phyloP scores from a whole-genome alignment of 2,113 vertebrate genomes.

The Zapornia atra region DNA sequence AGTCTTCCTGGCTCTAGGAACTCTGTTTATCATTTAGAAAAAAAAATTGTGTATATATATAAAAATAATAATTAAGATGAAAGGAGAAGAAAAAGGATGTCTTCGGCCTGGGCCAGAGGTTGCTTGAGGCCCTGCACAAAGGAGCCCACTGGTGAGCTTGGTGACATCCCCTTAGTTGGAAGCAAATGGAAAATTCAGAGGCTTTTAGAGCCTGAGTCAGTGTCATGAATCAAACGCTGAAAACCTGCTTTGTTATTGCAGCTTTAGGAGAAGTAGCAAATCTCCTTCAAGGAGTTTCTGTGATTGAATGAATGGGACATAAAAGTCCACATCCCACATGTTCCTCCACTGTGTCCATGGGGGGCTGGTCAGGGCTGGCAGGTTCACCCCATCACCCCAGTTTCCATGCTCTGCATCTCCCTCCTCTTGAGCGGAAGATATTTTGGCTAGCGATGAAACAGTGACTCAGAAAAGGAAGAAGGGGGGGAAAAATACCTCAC shows the following conservation, averaged over 20 bases:
- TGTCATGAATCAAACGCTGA: neutral
- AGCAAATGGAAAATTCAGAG: neutral
- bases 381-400: fast-evolving
- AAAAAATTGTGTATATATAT: neutral
- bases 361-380: neutral
- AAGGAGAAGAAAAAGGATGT: neutral
- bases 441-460: neutral
- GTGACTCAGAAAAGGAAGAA: neutral
- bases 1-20: neutral
- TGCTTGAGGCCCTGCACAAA: neutral
- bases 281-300: neutral
- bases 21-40: neutral
- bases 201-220: neutral
- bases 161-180: neutral
- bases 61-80: neutral
- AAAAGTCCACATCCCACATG: neutral
- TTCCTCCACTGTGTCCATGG: fast-evolving
- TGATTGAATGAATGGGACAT: neutral
- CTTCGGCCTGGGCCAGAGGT: neutral
- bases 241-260: neutral
- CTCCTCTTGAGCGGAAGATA: neutral
- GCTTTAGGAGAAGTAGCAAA: neutral
- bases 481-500: neutral
- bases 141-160: neutral
- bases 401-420: fast-evolving